These are phyloP conservation scores for Xanthorhoe designata DNA, from an alignment of 2,888 invertebrate genomes.

Conservation along the genomic window DNA sequence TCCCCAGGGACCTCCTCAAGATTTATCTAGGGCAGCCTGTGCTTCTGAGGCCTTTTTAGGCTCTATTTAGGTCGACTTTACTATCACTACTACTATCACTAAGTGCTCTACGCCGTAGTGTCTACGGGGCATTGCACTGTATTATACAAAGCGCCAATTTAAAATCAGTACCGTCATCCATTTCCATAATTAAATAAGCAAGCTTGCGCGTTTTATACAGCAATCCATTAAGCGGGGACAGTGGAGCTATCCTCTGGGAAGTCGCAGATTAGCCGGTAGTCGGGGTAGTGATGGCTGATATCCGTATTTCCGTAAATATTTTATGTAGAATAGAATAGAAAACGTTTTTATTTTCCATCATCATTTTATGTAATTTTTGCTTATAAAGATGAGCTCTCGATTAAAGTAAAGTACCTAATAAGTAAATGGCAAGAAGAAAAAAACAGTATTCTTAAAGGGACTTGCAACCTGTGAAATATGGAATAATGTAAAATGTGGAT, in stretches of 20 bases:
- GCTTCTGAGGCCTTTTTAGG: neutral
- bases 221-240: conserved; percentile 21
- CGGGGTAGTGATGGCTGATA: neutral
- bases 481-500: too few relatives aligned
- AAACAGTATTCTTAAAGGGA: too few relatives aligned
- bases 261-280: conserved; percentile 9
- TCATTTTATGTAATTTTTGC: too few relatives aligned
- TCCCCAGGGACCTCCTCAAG: too few relatives aligned
- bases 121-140: conserved; percentile 6
- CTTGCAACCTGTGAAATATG: too few relatives aligned
- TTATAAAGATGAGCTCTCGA: too few relatives aligned
- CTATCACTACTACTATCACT: conserved; percentile 1
- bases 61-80: neutral
- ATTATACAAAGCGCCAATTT: conserved; percentile 25
- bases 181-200: conserved; percentile 27
- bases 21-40: too few relatives aligned
- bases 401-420: too few relatives aligned
- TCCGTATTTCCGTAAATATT: conserved; percentile 4
- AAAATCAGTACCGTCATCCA: conserved; percentile 25
- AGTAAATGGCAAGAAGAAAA: too few relatives aligned
- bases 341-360: too few relatives aligned
- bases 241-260: conserved; percentile 13
- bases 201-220: conserved; percentile 12
- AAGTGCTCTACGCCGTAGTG: too few relatives aligned
- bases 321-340: too few relatives aligned